Conservation (phyloP, 2,888 invertebrate species). For the Eulithis testata region DNA sequence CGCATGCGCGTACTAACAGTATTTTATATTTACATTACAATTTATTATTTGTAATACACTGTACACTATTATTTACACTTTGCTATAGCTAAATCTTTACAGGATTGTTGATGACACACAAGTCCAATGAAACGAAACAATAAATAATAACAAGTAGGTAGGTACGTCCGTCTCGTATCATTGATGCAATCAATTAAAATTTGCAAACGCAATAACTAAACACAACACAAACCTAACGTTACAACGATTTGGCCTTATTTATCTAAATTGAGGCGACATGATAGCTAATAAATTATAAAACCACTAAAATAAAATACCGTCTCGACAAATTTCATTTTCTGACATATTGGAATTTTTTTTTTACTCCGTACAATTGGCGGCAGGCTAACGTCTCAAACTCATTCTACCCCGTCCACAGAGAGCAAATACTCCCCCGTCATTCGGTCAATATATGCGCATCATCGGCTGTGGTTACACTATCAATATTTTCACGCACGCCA, state of each 20-base stretch:
- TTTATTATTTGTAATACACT: constrained; percentile 57
- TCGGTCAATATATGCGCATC: no score
- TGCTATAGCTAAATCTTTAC: constrained; percentile 53
- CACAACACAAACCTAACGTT: constrained; percentile 37
- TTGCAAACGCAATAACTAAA: constrained; percentile 36
- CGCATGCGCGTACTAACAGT: constrained; percentile 84
- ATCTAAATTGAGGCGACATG: constrained; percentile 51
- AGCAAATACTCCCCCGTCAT: no score
- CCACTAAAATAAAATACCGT: background rate
- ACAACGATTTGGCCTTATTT: constrained; percentile 39
- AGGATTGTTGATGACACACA: constrained; percentile 53
- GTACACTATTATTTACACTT: constrained; percentile 52
- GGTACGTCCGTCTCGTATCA: constrained; percentile 48
- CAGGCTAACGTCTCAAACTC: no score
- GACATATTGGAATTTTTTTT: background rate
- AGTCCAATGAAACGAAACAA: constrained; percentile 65
- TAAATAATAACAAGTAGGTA: constrained; percentile 68
- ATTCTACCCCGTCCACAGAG: no score
- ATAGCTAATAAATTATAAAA: constrained; percentile 36
- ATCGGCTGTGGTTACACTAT: no score
- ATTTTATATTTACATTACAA: constrained; percentile 83
- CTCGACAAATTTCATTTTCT: background rate
- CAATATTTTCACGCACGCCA: no score
- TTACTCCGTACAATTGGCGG: no score
- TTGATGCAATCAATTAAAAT: constrained; percentile 33